Evolutionary conservation across 2,113 vertebrate genomes (phyloP).

Genomic region (Propithecus coquereli): DNA sequence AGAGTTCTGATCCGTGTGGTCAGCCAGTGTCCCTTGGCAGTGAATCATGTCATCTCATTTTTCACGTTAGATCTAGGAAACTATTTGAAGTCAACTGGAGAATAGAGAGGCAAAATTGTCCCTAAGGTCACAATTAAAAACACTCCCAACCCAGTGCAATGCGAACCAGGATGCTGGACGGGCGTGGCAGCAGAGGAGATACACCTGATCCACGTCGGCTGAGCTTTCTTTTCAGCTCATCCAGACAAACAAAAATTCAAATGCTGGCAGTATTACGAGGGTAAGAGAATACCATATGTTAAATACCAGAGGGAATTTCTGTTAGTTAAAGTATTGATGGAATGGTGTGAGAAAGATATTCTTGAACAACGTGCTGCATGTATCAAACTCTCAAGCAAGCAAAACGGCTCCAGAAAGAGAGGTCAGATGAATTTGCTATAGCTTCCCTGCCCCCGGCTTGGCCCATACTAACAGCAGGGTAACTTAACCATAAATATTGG

Average conservation of each 20-base stretch:
- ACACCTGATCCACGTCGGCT: neutral
- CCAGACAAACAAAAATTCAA: neutral
- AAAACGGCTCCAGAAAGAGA: neutral
- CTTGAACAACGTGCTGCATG: neutral
- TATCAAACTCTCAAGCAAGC: neutral
- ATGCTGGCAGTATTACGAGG: neutral
- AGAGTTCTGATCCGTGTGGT: neutral
- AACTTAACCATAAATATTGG: neutral
- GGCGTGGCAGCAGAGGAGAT: neutral
- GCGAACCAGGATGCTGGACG: neutral
- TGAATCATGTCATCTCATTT: neutral
- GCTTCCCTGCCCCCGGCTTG: rapidly evolving
- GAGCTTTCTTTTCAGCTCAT: neutral
- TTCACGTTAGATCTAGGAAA: neutral
- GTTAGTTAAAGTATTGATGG: neutral
- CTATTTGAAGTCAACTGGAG: conserved; percentile 28
- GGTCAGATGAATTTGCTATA: neutral
- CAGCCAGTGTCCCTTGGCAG: neutral
- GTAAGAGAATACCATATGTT: neutral
- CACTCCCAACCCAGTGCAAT: neutral
- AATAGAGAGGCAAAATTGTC: neutral
- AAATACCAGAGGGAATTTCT: neutral
- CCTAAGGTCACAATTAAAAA: neutral
- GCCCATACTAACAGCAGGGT: neutral
- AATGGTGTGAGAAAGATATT: neutral